Evolutionary conservation across 2,113 vertebrate species (phyloP).

Genomic region (Mastomys coucha): DNA sequence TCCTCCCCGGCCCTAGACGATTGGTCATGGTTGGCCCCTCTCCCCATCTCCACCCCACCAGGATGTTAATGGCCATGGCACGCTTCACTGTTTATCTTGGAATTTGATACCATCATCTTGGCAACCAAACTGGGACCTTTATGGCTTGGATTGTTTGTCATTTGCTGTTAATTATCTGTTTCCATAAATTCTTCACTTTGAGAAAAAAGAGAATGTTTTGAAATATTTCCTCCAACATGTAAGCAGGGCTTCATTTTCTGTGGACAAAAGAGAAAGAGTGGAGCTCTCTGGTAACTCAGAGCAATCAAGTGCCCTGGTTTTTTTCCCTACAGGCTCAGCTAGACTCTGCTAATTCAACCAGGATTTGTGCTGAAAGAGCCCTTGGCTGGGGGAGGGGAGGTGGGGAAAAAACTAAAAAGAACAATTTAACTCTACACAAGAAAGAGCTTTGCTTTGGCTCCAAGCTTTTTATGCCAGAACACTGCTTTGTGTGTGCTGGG

Average conservation of each 20-base stretch:
- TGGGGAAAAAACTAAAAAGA: conserved; percentile 50
- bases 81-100: conserved; percentile 82
- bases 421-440: conserved; percentile 53
- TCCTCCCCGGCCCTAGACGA: background rate
- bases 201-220: conserved; percentile 69
- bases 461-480: background rate
- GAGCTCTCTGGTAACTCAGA: conserved; percentile 26
- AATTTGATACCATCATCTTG: conserved; percentile 82
- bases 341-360: background rate
- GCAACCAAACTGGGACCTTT: conserved; percentile 83
- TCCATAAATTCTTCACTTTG: conserved; percentile 73
- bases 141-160: conserved; percentile 73
- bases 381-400: background rate
- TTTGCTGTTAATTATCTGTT: conserved; percentile 84
- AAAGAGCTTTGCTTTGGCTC: conserved; percentile 36
- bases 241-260: conserved; percentile 72
- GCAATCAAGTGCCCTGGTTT: conserved; percentile 62
- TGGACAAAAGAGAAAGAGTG: conserved; percentile 17
- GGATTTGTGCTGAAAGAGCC: conserved; percentile 60
- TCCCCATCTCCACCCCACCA: conserved; percentile 58
- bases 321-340: background rate
- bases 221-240: conserved; percentile 70
- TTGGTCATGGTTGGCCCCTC: conserved; percentile 57
- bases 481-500: background rate
- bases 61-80: conserved; percentile 74